A percentile compares a stretch with the other conserved stretches of the same genome.
phyloP scores from a whole-genome alignment of 2,888 invertebrate genomes.

The Orthosia gothica region DNA sequence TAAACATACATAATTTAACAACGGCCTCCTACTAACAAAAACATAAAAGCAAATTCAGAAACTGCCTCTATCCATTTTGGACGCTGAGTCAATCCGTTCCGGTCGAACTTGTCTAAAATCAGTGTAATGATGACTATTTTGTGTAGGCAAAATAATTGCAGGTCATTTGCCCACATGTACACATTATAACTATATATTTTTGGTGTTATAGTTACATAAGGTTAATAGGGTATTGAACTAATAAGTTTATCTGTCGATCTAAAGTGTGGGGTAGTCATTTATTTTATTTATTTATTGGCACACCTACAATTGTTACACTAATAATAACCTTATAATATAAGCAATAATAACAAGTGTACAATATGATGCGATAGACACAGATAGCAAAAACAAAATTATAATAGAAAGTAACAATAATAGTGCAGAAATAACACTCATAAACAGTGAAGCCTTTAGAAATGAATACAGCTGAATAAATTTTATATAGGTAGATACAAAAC shows the following conservation, averaged over 20 bases:
- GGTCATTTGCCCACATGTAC: slow-evolving; percentile 33
- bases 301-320: too few species aligned
- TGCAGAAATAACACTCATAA: too few species aligned
- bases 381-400: too few species aligned
- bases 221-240: slow-evolving; percentile 7
- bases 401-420: too few species aligned
- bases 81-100: slow-evolving; percentile 28
- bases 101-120: slow-evolving; percentile 36
- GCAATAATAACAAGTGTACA: too few species aligned
- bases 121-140: slow-evolving; percentile 35
- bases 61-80: slow-evolving; percentile 9
- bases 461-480: too few species aligned
- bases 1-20: not conserved
- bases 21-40: not conserved
- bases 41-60: not conserved
- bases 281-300: too few species aligned
- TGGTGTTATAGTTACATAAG: slow-evolving; percentile 17
- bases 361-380: too few species aligned
- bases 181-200: slow-evolving; percentile 17
- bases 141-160: slow-evolving; percentile 43
- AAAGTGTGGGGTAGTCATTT: too few species aligned
- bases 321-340: too few species aligned
- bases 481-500: too few species aligned
- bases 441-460: too few species aligned
- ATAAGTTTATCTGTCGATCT: not conserved